A percentile compares a stretch with the other conserved stretches of the same genome.
phyloP scores from a whole-genome alignment of 2,888 invertebrate species.

The Rhaphigaster nebulosa region DNA sequence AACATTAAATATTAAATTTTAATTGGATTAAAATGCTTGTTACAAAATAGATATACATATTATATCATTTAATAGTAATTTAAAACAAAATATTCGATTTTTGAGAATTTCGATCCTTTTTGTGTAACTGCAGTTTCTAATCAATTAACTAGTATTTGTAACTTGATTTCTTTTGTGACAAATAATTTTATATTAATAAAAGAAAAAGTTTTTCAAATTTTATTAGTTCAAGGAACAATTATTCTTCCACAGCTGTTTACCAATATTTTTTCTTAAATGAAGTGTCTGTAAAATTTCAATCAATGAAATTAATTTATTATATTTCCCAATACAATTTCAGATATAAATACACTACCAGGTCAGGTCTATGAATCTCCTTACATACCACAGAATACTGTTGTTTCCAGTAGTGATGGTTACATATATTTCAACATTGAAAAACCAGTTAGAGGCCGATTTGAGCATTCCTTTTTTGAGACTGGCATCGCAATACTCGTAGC shows the following conservation, averaged over 20 bases:
- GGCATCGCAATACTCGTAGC: slow-evolving; percentile 39
- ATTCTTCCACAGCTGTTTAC: not conserved
- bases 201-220: not conserved
- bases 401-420: slow-evolving; percentile 13
- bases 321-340: slow-evolving; percentile 17
- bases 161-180: no score
- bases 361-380: slow-evolving; percentile 34
- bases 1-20: no score
- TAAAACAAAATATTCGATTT: no score
- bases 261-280: not conserved
- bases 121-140: no score
- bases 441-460: slow-evolving; percentile 49
- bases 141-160: not conserved
- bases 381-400: not conserved
- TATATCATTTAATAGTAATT: no score
- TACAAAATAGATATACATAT: no score
- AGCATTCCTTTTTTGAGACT: slow-evolving; percentile 53
- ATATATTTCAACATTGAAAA: slow-evolving; percentile 51
- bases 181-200: not conserved
- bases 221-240: no score
- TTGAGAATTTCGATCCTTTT: no score
- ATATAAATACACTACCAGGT: not conserved
- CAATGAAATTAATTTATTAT: not conserved
- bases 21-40: no score
- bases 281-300: not conserved